These are phyloP conservation scores for Belonocnema kinseyi DNA, from an alignment of 1,140 invertebrate genomes.

Conservation along the genomic window DNA sequence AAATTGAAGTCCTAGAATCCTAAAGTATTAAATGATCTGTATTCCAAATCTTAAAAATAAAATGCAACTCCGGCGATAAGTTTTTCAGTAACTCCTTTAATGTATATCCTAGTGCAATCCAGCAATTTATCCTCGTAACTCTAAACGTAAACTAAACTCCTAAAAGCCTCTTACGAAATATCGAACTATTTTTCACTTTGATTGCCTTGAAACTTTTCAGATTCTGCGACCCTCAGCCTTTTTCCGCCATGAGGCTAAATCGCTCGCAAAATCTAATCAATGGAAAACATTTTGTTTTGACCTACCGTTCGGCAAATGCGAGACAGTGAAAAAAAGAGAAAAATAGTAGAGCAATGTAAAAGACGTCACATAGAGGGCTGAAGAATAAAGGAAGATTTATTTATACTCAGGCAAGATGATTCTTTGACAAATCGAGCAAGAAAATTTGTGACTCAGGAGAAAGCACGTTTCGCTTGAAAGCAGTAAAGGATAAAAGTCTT, in stretches of 20 bases:
- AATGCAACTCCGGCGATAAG: too few species aligned
- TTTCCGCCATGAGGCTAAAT: background rate
- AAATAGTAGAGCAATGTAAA: background rate
- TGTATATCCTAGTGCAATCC: too few species aligned
- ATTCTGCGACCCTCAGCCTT: background rate
- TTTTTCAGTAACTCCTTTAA: too few species aligned
- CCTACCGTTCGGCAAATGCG: background rate
- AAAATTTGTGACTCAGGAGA: conserved; percentile 50
- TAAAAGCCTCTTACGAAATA: background rate
- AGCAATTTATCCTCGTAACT: background rate
- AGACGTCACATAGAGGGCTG: background rate
- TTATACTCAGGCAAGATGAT: conserved; percentile 41
- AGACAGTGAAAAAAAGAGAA: background rate
- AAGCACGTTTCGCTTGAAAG: conserved; percentile 13
- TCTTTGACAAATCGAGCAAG: conserved; percentile 58
- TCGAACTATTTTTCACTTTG: conserved; percentile 18
- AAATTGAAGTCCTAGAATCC: too few species aligned
- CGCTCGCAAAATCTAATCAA: background rate
- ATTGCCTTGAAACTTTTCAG: background rate
- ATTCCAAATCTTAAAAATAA: too few species aligned
- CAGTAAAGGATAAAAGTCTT: conserved; percentile 11
- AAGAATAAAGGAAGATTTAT: conserved; percentile 47
- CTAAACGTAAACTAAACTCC: background rate
- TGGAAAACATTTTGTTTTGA: conserved; percentile 6
- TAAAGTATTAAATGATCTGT: too few species aligned